Conservation (phyloP, 2,797 vertebrate genomes). For the Lutjanus argentimaculatus region DNA sequence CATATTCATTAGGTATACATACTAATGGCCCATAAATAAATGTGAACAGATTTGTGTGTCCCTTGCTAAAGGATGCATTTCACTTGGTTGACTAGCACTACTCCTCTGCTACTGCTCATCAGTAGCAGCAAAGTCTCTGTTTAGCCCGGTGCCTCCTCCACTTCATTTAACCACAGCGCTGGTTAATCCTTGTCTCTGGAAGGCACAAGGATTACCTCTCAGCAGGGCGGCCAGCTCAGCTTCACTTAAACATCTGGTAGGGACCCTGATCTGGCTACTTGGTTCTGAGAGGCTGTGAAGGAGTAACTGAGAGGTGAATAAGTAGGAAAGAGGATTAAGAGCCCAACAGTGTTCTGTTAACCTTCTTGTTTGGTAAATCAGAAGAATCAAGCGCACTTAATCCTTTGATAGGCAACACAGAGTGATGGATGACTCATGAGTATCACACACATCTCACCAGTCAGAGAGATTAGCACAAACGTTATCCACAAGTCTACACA, state of each 20-base stretch:
- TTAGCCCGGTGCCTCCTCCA: background rate
- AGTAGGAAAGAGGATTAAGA: constrained; percentile 56
- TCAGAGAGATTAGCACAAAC: background rate
- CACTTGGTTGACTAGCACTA: background rate
- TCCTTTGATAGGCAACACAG: constrained; percentile 20
- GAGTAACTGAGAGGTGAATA: constrained; percentile 16
- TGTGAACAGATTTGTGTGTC: background rate
- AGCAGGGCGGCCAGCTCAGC: constrained; percentile 28
- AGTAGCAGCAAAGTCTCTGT: constrained; percentile 10
- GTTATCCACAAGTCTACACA: background rate
- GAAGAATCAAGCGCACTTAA: constrained; percentile 31
- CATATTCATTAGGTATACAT: background rate
- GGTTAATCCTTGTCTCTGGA: constrained; percentile 36
- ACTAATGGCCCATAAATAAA: background rate
- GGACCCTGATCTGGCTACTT: constrained; percentile 45
- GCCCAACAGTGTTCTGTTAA: constrained; percentile 40
- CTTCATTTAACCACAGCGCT: constrained; percentile 15
- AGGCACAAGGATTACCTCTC: constrained; percentile 50
- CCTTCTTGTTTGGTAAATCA: constrained; percentile 37
- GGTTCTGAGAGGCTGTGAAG: background rate
- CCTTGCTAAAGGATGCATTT: background rate
- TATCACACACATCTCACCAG: background rate
- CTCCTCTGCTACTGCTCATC: constrained; percentile 5
- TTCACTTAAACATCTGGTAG: constrained; percentile 46
- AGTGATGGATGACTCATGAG: constrained; percentile 9